These are phyloP conservation scores for Monodelphis domestica DNA, from an alignment of 2,797 vertebrate species.

Conservation along the genomic window DNA sequence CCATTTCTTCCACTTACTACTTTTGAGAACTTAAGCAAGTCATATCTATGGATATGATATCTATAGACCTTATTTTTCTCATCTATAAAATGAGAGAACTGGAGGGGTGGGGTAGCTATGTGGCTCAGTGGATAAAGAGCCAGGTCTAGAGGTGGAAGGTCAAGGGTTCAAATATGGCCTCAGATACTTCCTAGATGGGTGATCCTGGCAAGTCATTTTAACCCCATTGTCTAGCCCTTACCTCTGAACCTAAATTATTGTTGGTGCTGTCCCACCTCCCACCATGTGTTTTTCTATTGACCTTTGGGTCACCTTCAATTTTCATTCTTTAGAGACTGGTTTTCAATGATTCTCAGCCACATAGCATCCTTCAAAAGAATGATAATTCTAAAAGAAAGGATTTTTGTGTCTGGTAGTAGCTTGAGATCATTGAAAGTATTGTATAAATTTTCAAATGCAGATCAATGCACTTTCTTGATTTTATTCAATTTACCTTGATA, in stretches of 20 bases:
- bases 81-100: not conserved
- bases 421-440: not conserved
- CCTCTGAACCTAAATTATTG: not conserved
- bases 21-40: not conserved
- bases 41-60: too few species aligned
- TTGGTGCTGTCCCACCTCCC: not conserved
- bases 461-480: not conserved
- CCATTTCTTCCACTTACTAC: not conserved
- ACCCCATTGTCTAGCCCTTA: too few species aligned
- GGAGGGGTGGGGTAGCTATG: too few species aligned
- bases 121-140: too few species aligned
- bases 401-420: not conserved
- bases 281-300: not conserved
- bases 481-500: not conserved
- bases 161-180: too few species aligned
- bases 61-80: not conserved
- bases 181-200: too few species aligned
- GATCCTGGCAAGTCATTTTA: too few species aligned
- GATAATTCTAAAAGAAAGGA: not conserved
- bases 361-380: not conserved
- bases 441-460: not conserved
- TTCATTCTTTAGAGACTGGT: not conserved
- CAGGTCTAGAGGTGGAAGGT: too few species aligned
- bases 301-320: not conserved
- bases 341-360: not conserved